Evolutionary conservation across 1,140 invertebrate genomes (phyloP).

Genomic region (Diorhabda sublineata): DNA sequence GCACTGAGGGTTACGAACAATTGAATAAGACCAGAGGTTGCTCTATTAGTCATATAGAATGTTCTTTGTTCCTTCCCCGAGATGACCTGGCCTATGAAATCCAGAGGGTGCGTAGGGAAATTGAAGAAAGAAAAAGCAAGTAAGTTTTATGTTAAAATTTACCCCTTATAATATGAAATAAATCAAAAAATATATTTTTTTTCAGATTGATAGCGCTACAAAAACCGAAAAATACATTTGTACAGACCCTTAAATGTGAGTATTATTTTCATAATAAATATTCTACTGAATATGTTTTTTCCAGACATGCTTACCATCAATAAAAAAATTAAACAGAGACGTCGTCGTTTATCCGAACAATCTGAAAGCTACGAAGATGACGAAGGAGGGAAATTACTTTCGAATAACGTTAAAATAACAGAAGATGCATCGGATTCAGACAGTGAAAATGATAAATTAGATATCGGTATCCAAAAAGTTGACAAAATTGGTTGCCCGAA

Average conservation of each 20-base stretch:
- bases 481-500: no score
- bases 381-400: neutral
- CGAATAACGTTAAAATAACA: neutral
- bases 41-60: slow-evolving; percentile 18
- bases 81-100: slow-evolving; percentile 25
- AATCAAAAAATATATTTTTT: neutral
- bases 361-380: neutral
- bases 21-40: slow-evolving; percentile 7
- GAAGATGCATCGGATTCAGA: neutral
- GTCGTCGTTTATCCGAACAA: neutral
- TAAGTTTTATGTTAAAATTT: neutral
- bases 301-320: slow-evolving; percentile 14
- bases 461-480: no score
- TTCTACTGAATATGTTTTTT: neutral
- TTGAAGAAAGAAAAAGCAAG: slow-evolving; percentile 24
- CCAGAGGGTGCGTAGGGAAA: slow-evolving; percentile 20
- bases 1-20: neutral
- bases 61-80: slow-evolving; percentile 25
- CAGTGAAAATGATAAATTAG: no score
- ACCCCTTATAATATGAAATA: no score
- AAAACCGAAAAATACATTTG: slow-evolving; percentile 22
- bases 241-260: slow-evolving; percentile 28
- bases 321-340: slow-evolving; percentile 4
- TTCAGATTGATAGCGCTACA: slow-evolving; percentile 15
- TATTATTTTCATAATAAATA: slow-evolving; percentile 4